phyloP scores from a whole-genome alignment of 1,140 invertebrate species.

The Drosophila sp. region DNA sequence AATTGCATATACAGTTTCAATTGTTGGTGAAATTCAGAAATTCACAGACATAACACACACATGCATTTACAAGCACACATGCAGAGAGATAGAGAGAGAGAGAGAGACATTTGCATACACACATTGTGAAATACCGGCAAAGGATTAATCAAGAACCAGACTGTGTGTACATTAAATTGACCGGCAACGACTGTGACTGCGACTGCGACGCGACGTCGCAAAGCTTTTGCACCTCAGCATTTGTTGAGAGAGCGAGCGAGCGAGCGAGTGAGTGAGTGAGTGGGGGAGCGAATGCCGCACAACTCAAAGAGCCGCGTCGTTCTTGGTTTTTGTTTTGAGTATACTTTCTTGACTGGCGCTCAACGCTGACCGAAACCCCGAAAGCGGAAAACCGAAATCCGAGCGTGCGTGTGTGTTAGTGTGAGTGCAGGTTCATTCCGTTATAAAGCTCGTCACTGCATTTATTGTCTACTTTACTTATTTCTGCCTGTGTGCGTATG shows the following conservation, averaged over 20 bases:
- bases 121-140: conserved; percentile 42
- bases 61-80: neutral
- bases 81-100: too few species aligned
- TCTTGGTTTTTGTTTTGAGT: conserved; percentile 70
- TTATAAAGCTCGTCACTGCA: conserved; percentile 38
- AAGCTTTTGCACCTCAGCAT: conserved; percentile 9
- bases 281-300: neutral
- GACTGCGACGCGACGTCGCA: neutral
- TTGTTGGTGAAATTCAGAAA: conserved; percentile 43
- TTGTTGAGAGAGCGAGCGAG: neutral
- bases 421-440: conserved; percentile 33
- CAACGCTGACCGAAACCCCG: too few species aligned
- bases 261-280: neutral
- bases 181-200: neutral
- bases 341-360: conserved; percentile 35
- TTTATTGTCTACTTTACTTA: conserved; percentile 13
- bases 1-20: conserved; percentile 50
- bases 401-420: conserved; percentile 16
- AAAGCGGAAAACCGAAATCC: neutral
- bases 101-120: neutral
- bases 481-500: neutral
- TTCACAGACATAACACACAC: neutral
- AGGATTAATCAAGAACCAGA: conserved; percentile 23
- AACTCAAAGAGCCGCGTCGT: conserved; percentile 4
- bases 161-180: neutral